These are phyloP conservation scores for Gortyna flavago DNA, from an alignment of 2,888 invertebrate genomes.

Conservation along the genomic window DNA sequence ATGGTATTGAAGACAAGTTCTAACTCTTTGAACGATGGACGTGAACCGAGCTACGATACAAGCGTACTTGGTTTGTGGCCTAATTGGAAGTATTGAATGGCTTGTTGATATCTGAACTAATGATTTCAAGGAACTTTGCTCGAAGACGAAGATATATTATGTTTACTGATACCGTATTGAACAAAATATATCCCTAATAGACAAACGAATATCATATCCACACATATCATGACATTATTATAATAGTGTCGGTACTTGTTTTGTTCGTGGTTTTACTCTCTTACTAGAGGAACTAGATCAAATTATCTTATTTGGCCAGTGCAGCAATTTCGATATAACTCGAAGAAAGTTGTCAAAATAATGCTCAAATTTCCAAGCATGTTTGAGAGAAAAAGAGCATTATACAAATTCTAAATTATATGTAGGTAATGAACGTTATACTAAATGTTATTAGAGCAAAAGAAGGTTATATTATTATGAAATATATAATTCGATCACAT, in stretches of 20 bases:
- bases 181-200: not conserved
- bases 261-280: not conserved
- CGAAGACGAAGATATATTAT: not conserved
- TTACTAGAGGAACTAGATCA: not conserved
- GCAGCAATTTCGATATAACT: too few species aligned
- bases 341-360: too few species aligned
- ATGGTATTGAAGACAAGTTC: not conserved
- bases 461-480: too few species aligned
- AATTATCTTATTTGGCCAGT: not conserved
- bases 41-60: not conserved
- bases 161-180: not conserved
- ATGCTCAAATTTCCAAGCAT: too few species aligned
- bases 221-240: not conserved
- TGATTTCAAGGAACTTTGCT: not conserved
- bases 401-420: too few species aligned
- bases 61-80: not conserved
- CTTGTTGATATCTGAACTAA: conserved; percentile 25
- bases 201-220: not conserved
- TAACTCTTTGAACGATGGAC: conserved; percentile 12
- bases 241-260: not conserved
- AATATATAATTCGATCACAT: too few species aligned
- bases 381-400: too few species aligned
- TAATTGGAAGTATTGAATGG: conserved; percentile 3
- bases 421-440: too few species aligned
- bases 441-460: too few species aligned